Base-by-base conservation (phyloP, 2,113 vertebrate genomes). In the Melanostigma gelatinosum region DNA sequence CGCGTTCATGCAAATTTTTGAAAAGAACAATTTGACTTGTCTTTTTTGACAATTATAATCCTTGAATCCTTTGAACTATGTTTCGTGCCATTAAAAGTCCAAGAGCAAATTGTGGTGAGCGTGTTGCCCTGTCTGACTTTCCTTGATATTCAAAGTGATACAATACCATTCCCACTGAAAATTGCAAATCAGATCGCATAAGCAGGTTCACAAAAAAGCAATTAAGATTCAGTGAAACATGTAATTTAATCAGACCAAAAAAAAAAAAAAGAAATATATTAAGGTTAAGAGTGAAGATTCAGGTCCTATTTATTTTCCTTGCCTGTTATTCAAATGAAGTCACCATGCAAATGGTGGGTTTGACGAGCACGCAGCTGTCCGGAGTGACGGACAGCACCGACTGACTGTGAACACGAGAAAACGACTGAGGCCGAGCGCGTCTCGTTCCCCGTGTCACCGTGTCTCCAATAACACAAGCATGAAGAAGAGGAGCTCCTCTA, bases 161-260 rank as follows among this genome's bases (percentile, higher is more conserved):
- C 92, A 95, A 94, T 94, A 92, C 92, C 92, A 92, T 93, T 94
- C 88, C 89, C 86, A 75, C 3, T 84, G 94, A 93, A 95, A 93
- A 93, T 93, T 91, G 89, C 91, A 93, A 95, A 94, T 95, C 91
- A 94, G 93, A 95, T 93, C 95, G 95, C 94, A 94, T 91, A 94
- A 93, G 94, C 93, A 90, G 92, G 89, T 93, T 94, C 88, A 90
- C 88, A 86, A 94, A 96, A 95, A 95, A 94, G 95, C 95, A 96
- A 96, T 97, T 96, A 96, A 94, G 94, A 95, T 94, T 95, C 94
- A 96, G 87, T 96, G 93, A 96, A 94, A 96, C 95, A 96, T 96
- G 93, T 96, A 95, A 96, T 96, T 97, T 96, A 96, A 96, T 96
- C 95, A 95, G 92, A 88, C 89, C 90, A 93, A 92, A 55, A 93